Base-by-base conservation (phyloP, 2,888 invertebrate genomes). In the Leucozona laternaria region DNA sequence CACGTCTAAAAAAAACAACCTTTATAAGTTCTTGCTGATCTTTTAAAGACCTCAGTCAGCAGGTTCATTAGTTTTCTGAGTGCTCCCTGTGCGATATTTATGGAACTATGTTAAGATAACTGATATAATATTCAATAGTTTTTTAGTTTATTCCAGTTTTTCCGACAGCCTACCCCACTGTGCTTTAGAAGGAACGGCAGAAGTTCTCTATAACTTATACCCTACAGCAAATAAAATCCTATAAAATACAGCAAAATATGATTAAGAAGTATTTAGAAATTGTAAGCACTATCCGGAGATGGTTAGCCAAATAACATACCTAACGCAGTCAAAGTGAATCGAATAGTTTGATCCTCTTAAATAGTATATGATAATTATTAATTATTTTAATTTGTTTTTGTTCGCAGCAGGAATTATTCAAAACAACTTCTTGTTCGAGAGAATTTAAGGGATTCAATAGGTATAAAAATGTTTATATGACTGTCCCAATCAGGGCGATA, bases 371-470 rank as follows among this genome's bases (percentile, higher is more conserved):
- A 4, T 40, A 40, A 40, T n/a, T n/a, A n/a, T n/a, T n/a, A n/a
- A 15, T 40, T 40, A 4, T n/a, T 43, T 43, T 28, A 4, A 5
- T n/a, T 17, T 45, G 2, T 45, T 40, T 40, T 45, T 17, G 43
- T 10, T 45, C 3, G 45, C 17, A 17, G 45, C 17, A 17, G 2
- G 8, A 45, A 17, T 45, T 45, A 17, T 45, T 45, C 45, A 8
- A 8, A 45, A 45, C 45, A 45, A 45, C 17, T 22, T 50, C 2
- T 7, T 31, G n/a, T 22, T 40, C 25, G 1, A 45, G 10, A 4
- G 15, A 48, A 66, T 15, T 66, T 48, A 48, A 48, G 7, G 48
- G 66, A 31, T 66, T 66, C n/a, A n/a, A n/a, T n/a, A n/a, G n/a
- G n/a, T 66, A 1, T 7, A 66, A 25, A 25, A 50, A 25, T 50